Conservation (phyloP, 2,888 invertebrate genomes). For the Microplitis manilae region DNA sequence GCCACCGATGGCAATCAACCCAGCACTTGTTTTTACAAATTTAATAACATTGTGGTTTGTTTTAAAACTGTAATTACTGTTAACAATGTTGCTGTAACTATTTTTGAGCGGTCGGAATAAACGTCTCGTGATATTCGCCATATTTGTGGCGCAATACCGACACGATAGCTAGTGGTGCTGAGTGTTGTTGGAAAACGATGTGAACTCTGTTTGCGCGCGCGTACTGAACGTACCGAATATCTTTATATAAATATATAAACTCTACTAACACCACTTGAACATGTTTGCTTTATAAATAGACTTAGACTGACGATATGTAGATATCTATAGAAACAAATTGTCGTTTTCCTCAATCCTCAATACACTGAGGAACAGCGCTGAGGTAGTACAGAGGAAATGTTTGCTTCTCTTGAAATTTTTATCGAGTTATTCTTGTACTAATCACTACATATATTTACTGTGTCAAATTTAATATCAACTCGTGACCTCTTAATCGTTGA, state of each 20-base stretch:
- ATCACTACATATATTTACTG: not conserved
- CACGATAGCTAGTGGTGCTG: not conserved
- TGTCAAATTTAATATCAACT: not conserved
- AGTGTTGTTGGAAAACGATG: conserved; percentile 22
- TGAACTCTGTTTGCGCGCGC: conserved; percentile 24
- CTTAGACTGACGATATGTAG: not conserved
- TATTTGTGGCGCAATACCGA: conserved; percentile 60
- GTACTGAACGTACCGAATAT: conserved; percentile 4
- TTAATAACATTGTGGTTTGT: conserved; percentile 50
- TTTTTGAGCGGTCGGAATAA: conserved; percentile 55
- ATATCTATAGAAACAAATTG: not conserved
- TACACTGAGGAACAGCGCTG: not conserved
- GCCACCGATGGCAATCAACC: conserved; percentile 70
- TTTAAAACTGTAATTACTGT: conserved; percentile 53
- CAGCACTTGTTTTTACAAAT: conserved; percentile 56
- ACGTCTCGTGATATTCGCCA: conserved; percentile 64
- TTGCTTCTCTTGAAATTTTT: not conserved
- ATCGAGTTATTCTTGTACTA: not conserved
- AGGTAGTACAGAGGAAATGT: too few species aligned
- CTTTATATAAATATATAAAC: not conserved
- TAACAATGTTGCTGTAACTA: conserved; percentile 55
- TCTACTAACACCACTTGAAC: not conserved
- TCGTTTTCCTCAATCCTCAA: not conserved
- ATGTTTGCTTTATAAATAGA: conserved; percentile 13
- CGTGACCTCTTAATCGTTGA: not conserved